Base-by-base conservation (phyloP, 2,113 vertebrate genomes). In the Numida meleagris region DNA sequence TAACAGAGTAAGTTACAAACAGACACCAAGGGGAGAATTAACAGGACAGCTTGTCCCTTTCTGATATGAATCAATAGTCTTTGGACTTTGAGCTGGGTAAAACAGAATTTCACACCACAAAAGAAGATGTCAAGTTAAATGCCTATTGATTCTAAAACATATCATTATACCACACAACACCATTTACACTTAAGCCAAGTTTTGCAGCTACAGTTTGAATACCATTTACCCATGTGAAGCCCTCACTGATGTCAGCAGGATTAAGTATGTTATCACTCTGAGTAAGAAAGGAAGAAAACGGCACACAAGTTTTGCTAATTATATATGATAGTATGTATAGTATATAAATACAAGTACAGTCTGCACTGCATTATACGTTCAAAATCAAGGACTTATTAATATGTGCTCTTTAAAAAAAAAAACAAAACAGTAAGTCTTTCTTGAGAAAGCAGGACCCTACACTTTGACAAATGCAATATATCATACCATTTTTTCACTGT, bases 41-140 rank as follows among this genome's bases (percentile, higher is more conserved):
- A 65, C 43, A 86, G 36, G 36, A 40, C 48, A 86, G 36, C 27
- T 88, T 75, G 12, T 42, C 68, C 33, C 14, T 94, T 58, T 57
- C 8, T 76, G 25, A 48, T 89, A 82, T 4, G 2, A 90, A 93
- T 79, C 83, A 73, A 79, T 84, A 78, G 48, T 23, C 74, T 82
- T 74, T 83, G 48, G 77, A 72, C 83, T 82, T 81, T 57, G 43
- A 90, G 65, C 14, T 31, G 43, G 12, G 51, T 86, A 78, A 90
- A 92, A 36, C 42, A 92, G 55, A 94, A 86, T 81, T 92, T 90
- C n/a, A 86, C 45, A 72, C 61, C 48, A 65, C 43, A 68, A 75
- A 90, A 80, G 24, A 84, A 46, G 24, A 21, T 81, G 48, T 34
- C 65, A 57, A 21, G 86, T 93, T 88, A 93, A 88, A 86, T 20